Evolutionary conservation across 2,888 invertebrate species (phyloP).

Genomic region (Conchocele bisecta): DNA sequence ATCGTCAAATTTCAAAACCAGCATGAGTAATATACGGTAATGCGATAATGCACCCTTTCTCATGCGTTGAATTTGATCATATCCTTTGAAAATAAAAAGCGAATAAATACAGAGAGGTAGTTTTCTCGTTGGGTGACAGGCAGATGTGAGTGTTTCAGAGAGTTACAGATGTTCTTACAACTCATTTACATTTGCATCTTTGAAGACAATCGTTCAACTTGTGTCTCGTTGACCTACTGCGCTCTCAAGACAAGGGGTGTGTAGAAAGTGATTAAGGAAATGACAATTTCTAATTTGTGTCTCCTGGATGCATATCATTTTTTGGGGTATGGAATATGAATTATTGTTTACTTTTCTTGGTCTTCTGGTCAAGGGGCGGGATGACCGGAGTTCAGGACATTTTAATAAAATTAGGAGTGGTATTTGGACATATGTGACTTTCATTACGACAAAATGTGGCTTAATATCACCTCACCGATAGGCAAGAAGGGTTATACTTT

Average conservation of each 20-base stretch:
- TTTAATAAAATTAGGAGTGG: no score
- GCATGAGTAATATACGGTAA: no score
- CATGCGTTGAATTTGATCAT: background rate
- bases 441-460: no score
- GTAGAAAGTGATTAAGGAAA: background rate
- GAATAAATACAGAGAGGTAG: conserved; percentile 14
- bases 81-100: conserved; percentile 21
- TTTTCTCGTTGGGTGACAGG: background rate
- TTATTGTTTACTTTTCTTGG: no score
- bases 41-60: conserved; percentile 10
- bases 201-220: background rate
- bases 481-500: no score
- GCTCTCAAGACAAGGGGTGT: background rate
- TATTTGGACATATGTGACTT: no score
- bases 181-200: conserved; percentile 20
- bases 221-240: conserved; percentile 2
- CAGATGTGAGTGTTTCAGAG: conserved; percentile 5
- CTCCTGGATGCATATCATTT: no score
- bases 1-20: no score
- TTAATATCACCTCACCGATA: no score
- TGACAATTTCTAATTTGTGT: background rate
- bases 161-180: conserved; percentile 10
- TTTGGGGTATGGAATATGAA: no score
- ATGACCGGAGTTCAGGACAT: no score
- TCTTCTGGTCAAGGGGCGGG: no score